A percentile compares a stretch with the other conserved stretches of the same genome.
These are phyloP conservation scores for Eupithecia tripunctaria DNA, from an alignment of 2,888 invertebrate species.

Conservation along the genomic window DNA sequence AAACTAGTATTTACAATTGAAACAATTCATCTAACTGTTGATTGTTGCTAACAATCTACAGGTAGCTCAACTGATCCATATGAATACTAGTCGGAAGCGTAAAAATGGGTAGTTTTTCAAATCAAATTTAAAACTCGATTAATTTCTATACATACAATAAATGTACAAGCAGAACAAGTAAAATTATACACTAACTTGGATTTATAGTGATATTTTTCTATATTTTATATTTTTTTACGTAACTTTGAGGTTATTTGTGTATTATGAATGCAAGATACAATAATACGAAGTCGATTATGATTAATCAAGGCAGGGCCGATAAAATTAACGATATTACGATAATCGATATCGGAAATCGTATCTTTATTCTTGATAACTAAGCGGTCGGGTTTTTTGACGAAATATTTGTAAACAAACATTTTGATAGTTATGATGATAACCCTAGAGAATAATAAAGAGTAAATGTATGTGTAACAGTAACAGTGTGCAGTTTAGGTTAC, in stretches of 20 bases:
- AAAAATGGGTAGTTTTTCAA: no score
- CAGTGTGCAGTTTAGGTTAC: neutral
- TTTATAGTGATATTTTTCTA: no score
- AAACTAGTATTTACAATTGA: no score
- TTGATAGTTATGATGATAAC: neutral
- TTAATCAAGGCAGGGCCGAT: conserved; percentile 13
- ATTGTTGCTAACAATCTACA: no score
- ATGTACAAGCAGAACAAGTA: no score
- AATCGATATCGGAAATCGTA: conserved; percentile 8
- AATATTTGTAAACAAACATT: neutral
- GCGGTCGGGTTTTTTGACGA: neutral
- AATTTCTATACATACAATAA: no score
- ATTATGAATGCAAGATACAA: conserved; percentile 12
- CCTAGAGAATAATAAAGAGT: neutral
- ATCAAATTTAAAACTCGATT: no score
- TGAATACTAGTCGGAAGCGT: no score
- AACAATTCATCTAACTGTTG: no score
- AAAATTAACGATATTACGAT: neutral
- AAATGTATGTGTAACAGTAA: neutral
- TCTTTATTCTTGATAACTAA: conserved; percentile 1
- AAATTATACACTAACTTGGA: no score
- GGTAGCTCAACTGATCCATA: no score
- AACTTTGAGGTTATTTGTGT: neutral
- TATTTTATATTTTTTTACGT: neutral
- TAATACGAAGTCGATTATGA: conserved; percentile 27